phyloP scores from a whole-genome alignment of 2,113 vertebrate species.

The Panurus biarmicus region DNA sequence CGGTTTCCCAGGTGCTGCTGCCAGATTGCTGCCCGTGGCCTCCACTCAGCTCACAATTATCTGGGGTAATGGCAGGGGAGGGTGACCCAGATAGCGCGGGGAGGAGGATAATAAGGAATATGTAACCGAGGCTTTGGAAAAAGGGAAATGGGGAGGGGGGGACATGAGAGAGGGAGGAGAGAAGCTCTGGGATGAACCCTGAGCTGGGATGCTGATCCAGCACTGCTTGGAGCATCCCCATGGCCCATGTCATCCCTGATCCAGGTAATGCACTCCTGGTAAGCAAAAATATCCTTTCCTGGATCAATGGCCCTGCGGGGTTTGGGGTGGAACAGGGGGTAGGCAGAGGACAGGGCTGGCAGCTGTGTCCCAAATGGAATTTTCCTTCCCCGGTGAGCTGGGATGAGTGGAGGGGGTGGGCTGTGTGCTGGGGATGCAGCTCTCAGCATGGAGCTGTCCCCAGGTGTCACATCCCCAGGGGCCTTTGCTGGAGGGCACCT shows the following conservation, averaged over 20 bases:
- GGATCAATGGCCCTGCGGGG: not conserved
- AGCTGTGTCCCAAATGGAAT: not conserved
- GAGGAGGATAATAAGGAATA: constrained; percentile 17
- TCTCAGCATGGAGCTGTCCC: not conserved
- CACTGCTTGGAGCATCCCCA: not conserved
- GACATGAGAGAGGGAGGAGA: not conserved
- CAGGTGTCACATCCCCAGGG: not conserved
- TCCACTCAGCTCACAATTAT: not conserved
- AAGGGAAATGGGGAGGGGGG: not conserved
- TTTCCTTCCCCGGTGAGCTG: not conserved
- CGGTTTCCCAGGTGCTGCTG: not conserved
- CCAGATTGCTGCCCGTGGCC: constrained; percentile 19
- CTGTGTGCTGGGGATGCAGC: not conserved
- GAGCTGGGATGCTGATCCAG: not conserved
- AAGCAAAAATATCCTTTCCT: not conserved
- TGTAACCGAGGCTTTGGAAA: not conserved
- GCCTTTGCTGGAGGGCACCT: not conserved
- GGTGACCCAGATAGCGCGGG: constrained; percentile 10
- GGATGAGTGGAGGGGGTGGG: not conserved
- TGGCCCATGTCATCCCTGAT: fast-evolving
- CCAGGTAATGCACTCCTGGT: not conserved
- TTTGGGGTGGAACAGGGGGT: not conserved
- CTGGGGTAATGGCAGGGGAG: constrained; percentile 43
- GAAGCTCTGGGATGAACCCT: not conserved
- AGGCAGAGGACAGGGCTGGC: not conserved